phyloP scores from a whole-genome alignment of 2,888 invertebrate species.

The Penaeus monodon region DNA sequence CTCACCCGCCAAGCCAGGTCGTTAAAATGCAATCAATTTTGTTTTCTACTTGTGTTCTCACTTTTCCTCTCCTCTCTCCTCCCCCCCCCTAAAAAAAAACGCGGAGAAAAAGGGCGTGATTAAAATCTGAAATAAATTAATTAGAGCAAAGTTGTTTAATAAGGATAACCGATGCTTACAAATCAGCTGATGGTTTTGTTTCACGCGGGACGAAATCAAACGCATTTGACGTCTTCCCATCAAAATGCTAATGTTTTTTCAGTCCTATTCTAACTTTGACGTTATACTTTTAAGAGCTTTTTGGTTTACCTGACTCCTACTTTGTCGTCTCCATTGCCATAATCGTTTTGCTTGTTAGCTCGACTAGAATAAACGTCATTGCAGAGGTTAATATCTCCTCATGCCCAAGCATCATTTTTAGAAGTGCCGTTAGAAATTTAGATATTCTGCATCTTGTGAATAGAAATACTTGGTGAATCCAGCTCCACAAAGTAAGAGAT shows the following conservation, averaged over 20 bases:
- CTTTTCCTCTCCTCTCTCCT: neutral
- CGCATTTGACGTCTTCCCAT: slow-evolving; percentile 22
- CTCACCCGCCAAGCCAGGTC: slow-evolving; percentile 36
- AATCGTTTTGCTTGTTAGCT: no score
- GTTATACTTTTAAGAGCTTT: no score
- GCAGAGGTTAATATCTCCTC: no score
- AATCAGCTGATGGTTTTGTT: slow-evolving; percentile 43
- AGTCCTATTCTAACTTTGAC: no score
- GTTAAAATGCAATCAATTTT: slow-evolving; percentile 60
- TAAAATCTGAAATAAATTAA: slow-evolving; percentile 53
- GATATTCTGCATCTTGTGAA: no score
- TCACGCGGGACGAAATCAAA: slow-evolving; percentile 19
- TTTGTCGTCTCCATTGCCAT: no score
- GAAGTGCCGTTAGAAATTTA: no score
- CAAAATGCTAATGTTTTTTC: slow-evolving; percentile 40
- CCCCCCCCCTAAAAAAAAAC: neutral
- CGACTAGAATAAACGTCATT: no score
- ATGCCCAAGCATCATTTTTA: no score
- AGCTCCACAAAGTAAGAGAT: no score
- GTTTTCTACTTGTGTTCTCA: slow-evolving; percentile 47
- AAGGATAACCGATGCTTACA: slow-evolving; percentile 47
- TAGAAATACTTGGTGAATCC: no score
- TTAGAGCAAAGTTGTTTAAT: slow-evolving; percentile 48
- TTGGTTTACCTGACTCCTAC: no score
- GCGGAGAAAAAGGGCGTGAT: slow-evolving; percentile 7